Conservation (phyloP, 2,797 vertebrate genomes). For the Cephalopachus bancanus region DNA sequence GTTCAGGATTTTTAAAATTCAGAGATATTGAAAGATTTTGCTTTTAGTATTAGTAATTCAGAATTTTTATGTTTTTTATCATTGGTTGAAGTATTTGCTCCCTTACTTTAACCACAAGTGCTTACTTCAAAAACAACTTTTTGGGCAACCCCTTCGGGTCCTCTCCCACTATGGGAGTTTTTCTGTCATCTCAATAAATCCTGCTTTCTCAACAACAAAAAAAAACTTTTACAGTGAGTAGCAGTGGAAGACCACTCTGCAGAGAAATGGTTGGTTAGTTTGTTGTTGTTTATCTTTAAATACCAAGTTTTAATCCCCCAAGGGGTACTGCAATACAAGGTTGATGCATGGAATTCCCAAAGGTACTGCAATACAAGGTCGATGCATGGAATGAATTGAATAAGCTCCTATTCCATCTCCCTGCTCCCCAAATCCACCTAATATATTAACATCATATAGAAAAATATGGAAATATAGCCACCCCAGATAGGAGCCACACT, state of each 20-base stretch:
- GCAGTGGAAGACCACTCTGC: not conserved
- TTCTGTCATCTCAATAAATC: no score
- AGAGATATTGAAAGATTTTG: not conserved
- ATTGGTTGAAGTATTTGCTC: not conserved
- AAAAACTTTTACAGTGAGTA: not conserved
- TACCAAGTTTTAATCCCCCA: not conserved
- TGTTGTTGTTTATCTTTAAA: not conserved
- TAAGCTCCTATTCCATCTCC: not conserved
- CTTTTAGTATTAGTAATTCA: conserved; percentile 24
- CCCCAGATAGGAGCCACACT: not conserved
- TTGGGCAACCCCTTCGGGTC: not conserved
- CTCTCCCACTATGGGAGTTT: no score
- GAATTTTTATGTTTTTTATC: not conserved
- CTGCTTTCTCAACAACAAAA: no score
- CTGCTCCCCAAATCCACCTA: not conserved
- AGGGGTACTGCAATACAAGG: not conserved
- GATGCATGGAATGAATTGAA: not conserved
- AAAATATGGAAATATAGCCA: not conserved
- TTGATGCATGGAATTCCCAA: not conserved
- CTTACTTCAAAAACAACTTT: not conserved
- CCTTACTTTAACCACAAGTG: not conserved
- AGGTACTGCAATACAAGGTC: not conserved
- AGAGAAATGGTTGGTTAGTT: not conserved
- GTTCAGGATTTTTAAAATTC: not conserved
- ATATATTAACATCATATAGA: not conserved